A percentile compares a stretch with the other conserved stretches of the same genome.
Evolutionary conservation across 1,140 invertebrate genomes (phyloP).

Genomic region (Marisa cornuarietis): DNA sequence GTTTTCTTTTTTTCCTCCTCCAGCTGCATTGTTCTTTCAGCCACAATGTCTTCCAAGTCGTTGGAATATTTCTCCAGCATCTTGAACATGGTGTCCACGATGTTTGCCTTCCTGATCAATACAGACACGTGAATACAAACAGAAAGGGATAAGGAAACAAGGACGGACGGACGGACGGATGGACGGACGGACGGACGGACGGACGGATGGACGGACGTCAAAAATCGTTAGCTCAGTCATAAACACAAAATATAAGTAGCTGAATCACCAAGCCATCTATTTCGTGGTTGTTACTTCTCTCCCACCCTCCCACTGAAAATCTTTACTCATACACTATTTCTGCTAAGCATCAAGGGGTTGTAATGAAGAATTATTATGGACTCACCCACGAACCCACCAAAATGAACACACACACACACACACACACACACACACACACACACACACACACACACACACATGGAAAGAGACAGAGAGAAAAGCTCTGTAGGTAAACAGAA

Average conservation of each 20-base stretch:
- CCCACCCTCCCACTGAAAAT: neutral
- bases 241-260: neutral
- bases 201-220: no score
- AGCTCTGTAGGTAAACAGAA: no score
- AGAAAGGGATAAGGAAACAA: neutral
- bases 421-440: no score
- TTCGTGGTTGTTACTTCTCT: neutral
- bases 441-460: no score
- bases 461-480: no score
- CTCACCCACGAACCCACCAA: no score
- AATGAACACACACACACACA: no score
- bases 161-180: neutral
- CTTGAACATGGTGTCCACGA: conserved; percentile 97
- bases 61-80: conserved; percentile 96
- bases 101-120: conserved; percentile 84
- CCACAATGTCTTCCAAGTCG: conserved; percentile 91
- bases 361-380: no score
- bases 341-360: no score
- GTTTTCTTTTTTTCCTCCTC: conserved; percentile 95
- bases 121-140: neutral
- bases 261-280: neutral
- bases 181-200: neutral
- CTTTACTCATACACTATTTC: neutral
- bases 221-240: no score
- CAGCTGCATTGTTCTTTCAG: conserved; percentile 87